Percentiles rank a stretch among this genome's conserved stretches.
Conservation (phyloP, 1,140 invertebrate species). For the Papilio machaon region DNA sequence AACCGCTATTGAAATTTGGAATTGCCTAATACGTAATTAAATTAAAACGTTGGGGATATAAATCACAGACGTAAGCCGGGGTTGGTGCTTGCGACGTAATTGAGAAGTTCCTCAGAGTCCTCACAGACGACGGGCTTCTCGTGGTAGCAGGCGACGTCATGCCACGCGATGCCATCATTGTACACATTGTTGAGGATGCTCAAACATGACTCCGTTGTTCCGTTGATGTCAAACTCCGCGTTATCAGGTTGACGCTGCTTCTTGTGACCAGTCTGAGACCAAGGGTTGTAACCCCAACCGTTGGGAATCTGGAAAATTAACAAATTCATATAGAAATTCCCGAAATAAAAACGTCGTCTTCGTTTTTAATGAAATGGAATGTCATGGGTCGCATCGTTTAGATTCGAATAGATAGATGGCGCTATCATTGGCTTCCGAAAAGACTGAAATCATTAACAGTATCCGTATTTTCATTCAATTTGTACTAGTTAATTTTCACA, state of each 20-base stretch:
- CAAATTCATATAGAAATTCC: background rate
- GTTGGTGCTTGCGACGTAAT: conserved; percentile 91
- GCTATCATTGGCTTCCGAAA: background rate
- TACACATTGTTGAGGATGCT: conserved; percentile 95
- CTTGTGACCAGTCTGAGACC: conserved; percentile 95
- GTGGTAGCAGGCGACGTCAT: conserved; percentile 96
- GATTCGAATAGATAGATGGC: background rate
- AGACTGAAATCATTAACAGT: too few species aligned
- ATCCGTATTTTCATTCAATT: too few species aligned
- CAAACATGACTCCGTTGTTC: conserved; percentile 92
- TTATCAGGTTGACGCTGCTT: conserved; percentile 94
- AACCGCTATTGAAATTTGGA: conserved; percentile 8
- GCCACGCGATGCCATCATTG: conserved; percentile 95
- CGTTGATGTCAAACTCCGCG: conserved; percentile 95
- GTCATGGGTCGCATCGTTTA: background rate
- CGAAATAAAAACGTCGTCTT: background rate
- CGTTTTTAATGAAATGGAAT: background rate
- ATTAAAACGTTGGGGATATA: conserved; percentile 22
- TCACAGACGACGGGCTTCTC: conserved; percentile 95
- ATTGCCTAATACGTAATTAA: conserved; percentile 25
- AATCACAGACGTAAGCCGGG: conserved; percentile 87
- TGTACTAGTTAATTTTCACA: too few species aligned
- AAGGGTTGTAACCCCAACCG: conserved; percentile 91
- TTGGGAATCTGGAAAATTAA: conserved; percentile 77
- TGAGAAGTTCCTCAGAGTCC: conserved; percentile 92